Evolutionary conservation across 2,113 vertebrate species (phyloP).

Genomic region (Megatriorchis doriae): DNA sequence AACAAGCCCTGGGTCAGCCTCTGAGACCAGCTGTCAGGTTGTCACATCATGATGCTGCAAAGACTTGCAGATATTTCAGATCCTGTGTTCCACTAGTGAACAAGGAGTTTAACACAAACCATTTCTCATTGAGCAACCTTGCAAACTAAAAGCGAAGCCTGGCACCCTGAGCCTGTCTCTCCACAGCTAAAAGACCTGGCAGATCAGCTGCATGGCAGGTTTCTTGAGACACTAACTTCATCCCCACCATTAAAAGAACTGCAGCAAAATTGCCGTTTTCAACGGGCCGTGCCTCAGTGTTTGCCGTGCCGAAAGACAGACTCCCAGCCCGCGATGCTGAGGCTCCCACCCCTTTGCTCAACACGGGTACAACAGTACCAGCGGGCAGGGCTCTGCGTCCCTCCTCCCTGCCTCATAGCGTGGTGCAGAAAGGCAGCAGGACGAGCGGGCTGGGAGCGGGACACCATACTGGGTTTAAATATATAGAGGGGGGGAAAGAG

Average conservation of each 20-base stretch:
- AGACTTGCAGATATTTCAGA: not conserved
- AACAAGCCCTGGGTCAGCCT: not conserved
- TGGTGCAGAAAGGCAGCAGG: not conserved
- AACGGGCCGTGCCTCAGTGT: not conserved
- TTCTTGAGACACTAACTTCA: not conserved
- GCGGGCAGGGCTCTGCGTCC: not conserved
- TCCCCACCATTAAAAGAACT: not conserved
- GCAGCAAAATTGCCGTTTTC: not conserved
- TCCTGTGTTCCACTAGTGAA: not conserved
- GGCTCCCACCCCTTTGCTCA: not conserved
- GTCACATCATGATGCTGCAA: not conserved
- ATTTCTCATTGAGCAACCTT: not conserved
- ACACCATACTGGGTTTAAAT: not conserved
- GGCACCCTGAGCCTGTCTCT: not conserved
- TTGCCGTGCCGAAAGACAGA: not conserved
- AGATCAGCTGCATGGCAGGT: not conserved
- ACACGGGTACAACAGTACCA: fast-evolving
- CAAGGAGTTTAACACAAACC: not conserved
- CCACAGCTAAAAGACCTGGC: not conserved
- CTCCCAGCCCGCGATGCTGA: not conserved
- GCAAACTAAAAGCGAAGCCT: not conserved
- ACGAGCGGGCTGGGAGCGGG: no score
- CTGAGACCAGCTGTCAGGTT: not conserved
- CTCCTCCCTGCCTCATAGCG: fast-evolving
- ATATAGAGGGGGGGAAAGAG: not conserved